Base-by-base conservation (phyloP, 2,888 invertebrate species). In the Amiota mariae region DNA sequence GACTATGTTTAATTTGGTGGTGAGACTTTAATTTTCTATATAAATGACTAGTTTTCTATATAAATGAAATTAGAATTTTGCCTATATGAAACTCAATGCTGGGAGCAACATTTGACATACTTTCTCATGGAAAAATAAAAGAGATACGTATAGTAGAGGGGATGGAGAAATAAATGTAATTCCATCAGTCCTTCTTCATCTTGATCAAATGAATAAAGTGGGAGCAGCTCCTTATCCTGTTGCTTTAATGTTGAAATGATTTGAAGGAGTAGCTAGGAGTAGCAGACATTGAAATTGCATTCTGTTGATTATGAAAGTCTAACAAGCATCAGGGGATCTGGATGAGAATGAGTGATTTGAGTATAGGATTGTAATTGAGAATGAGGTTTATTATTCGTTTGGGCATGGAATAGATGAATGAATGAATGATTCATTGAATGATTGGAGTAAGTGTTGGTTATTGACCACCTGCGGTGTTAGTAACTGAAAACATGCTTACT, bases 271-370 rank as follows among this genome's bases (percentile, higher is more conserved):
- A 83, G 82, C 81, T 78, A 79, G 79, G 85, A 78, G 77, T 78
- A 78, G 78, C 78, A 82, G 83, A 86, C 86, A 84, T 84, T 84
- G 85, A 77, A 84, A 84, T 86, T 84, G 83, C 83, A 84, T 85
- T 84, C 85, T 76, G 73, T 82, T 86, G 82, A 84, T 86, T 84
- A 78, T 76, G 77, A 78, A 71, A 76, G 78, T 76, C 82, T 51
- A 82, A 80, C 82, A 80, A 77, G 76, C 56, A 74, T 61, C 71
- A 64, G 48, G 13, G 71, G 61, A 3, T 15, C 64, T 67, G 61
- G 3, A 59, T 18, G 59, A 59, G 15, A 20, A 18, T 20, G 59
- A 24, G 20, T 11, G 8, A 11, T 20, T 8, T 59, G 20, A 11
- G 54, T n/a, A 6, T n/a, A 54, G 6, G 4, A n/a, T 54, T 54